A percentile compares a stretch with the other conserved stretches of the same genome.
Conservation (phyloP, 2,797 vertebrate species). For the Ctenopoma multispine region DNA sequence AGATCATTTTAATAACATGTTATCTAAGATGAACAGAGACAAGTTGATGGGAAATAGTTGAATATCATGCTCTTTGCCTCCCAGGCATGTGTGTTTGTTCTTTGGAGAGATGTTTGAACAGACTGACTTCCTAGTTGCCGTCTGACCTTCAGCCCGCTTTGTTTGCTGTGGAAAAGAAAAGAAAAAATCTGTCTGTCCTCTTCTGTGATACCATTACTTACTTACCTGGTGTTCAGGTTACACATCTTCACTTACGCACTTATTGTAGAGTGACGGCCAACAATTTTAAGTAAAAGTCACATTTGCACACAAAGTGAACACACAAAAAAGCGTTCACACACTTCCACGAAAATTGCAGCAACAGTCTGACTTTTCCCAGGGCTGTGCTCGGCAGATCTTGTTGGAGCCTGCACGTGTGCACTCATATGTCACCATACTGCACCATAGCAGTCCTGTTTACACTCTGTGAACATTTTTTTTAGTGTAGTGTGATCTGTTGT, state of each 20-base stretch:
- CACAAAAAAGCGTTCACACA: slow-evolving; percentile 28
- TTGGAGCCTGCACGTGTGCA: slow-evolving; percentile 64
- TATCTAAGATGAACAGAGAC: background rate
- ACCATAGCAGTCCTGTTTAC: slow-evolving; percentile 29
- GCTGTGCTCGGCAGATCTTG: slow-evolving; percentile 53
- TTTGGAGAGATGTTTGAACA: slow-evolving; percentile 69
- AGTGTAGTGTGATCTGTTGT: slow-evolving; percentile 10
- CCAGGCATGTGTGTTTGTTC: slow-evolving; percentile 68
- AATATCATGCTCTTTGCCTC: slow-evolving; percentile 44
- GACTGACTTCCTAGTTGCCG: slow-evolving; percentile 56
- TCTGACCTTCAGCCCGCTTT: slow-evolving; percentile 62
- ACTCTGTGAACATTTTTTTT: slow-evolving; percentile 6
- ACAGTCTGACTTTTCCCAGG: slow-evolving; percentile 51
- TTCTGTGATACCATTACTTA: slow-evolving; percentile 45
- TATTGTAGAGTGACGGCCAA: background rate
- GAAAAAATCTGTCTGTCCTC: slow-evolving; percentile 56
- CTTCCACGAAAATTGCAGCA: slow-evolving; percentile 41
- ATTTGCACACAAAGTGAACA: background rate
- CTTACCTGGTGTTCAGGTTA: slow-evolving; percentile 54
- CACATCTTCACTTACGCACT: background rate
- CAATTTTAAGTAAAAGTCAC: slow-evolving; percentile 5
- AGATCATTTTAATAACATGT: background rate
- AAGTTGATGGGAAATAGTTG: slow-evolving; percentile 42
- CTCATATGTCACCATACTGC: slow-evolving; percentile 41
- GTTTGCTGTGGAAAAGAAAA: slow-evolving; percentile 52